Percentiles rank a stretch among this genome's conserved stretches.
These are phyloP conservation scores for Malurus melanocephalus DNA, from an alignment of 2,113 vertebrate genomes.

Conservation along the genomic window DNA sequence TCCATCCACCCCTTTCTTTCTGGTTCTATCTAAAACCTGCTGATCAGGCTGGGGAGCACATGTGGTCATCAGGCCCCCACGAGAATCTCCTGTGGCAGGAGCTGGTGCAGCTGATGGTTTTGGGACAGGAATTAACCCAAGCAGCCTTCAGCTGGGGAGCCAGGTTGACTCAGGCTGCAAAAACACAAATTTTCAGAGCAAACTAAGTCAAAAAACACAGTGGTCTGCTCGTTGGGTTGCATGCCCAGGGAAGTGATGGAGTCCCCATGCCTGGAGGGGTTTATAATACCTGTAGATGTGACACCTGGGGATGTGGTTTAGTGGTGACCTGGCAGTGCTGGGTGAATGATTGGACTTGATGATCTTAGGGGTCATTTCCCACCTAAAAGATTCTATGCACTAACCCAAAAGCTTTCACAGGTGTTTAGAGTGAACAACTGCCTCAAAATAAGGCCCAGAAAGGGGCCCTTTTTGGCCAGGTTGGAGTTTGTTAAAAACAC, in stretches of 20 bases:
- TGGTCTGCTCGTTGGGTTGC: neutral
- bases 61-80: neutral
- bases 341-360: neutral
- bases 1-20: accelerated
- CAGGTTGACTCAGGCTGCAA: neutral
- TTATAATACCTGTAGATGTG: neutral
- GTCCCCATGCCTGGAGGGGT: neutral
- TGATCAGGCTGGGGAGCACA: neutral
- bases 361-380: neutral
- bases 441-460: neutral
- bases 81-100: neutral
- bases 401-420: neutral
- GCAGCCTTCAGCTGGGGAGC: neutral
- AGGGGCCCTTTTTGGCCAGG: neutral
- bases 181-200: neutral
- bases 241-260: neutral
- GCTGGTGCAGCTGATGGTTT: neutral
- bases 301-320: neutral
- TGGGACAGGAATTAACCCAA: neutral
- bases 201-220: neutral
- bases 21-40: neutral
- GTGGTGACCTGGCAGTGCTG: neutral
- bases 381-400: neutral
- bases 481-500: neutral
- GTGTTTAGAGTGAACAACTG: neutral